A percentile compares a stretch with the other conserved stretches of the same genome.
Evolutionary conservation across 2,888 invertebrate genomes (phyloP).

Genomic region (Lithophane socia): DNA sequence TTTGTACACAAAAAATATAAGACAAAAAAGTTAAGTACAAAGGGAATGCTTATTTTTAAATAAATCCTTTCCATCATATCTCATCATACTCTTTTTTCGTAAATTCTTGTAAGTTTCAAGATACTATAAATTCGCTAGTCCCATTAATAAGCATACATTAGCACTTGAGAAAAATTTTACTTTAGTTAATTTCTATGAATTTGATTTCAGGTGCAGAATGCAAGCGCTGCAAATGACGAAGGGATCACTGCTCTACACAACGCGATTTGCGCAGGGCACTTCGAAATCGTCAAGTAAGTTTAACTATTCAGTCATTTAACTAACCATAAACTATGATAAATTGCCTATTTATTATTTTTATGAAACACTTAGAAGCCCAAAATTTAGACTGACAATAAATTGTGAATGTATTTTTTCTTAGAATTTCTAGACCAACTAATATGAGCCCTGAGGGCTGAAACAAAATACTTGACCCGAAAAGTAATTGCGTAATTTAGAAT

Average conservation of each 20-base stretch:
- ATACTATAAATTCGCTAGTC: background rate
- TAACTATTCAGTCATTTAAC: background rate
- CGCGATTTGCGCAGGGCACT: conserved; percentile 99
- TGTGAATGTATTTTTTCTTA: background rate
- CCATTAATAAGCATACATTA: background rate
- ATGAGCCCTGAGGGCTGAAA: background rate
- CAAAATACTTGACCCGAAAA: conserved; percentile 2
- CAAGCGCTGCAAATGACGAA: conserved; percentile 99
- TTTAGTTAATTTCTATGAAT: background rate
- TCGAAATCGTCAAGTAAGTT: conserved; percentile 97
- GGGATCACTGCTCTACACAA: conserved; percentile 99
- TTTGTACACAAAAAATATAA: background rate
- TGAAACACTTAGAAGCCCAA: background rate
- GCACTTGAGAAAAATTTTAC: background rate
- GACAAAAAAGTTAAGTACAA: background rate
- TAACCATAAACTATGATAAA: background rate
- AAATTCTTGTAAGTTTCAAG: background rate
- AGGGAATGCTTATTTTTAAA: background rate
- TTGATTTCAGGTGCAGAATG: conserved; percentile 94
- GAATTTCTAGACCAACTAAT: background rate
- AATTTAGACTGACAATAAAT: background rate
- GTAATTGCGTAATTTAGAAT: conserved; percentile 2
- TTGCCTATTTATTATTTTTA: background rate
- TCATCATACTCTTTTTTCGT: too few relatives aligned
- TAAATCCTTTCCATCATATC: background rate